Base-by-base conservation (phyloP, 2,113 vertebrate species). In the Sinosuthora webbiana region DNA sequence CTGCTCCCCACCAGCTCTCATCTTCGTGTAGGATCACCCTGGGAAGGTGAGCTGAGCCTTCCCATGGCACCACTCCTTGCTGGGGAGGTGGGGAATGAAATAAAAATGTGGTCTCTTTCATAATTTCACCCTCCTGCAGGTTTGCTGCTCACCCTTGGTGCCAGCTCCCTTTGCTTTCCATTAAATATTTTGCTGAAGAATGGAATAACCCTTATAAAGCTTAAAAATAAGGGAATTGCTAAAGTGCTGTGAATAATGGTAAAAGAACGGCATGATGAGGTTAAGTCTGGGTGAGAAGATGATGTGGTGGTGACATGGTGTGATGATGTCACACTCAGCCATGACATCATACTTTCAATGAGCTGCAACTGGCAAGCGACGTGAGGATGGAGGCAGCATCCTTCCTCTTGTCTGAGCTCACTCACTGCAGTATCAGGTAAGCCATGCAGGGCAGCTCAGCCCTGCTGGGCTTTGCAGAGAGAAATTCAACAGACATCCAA, bases 1-100 rank as follows among this genome's bases (percentile, higher is more conserved):
- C 21, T 99, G 99, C 94, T 97, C 98, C 47, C 91, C 89, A 2
- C 97, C 97, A 20, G 98, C 98, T 13, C 93, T 99, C 88, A 97
- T 99, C 64, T 99, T 99, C 1, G 97, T 98, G 81, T 98, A 95
- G 79, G 44, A 55, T 31, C 8, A 7, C n/a, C 6, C 22, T 2
- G 1, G 14, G 30, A 86, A 95, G 91, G 89, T 89, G 76, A 92
- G 73, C 64, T 41, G 45, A 68, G 62, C 53, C 44, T 47, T 50
- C 33, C 53, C 16, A 2, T 24, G 20, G 53, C 41, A 7, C 42
- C 15, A 39, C 35, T 77, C 20, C 62, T 80, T 44, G 37, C 73
- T 69, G 37, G 31, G 45, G 39, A 82, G 35, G 45, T 22, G 9
- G 41, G 35, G 22, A 57, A 30, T 28, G 6, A 82, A 90, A 57